phyloP scores from a whole-genome alignment of 2,797 vertebrate genomes.

The Muscicapa comitata region DNA sequence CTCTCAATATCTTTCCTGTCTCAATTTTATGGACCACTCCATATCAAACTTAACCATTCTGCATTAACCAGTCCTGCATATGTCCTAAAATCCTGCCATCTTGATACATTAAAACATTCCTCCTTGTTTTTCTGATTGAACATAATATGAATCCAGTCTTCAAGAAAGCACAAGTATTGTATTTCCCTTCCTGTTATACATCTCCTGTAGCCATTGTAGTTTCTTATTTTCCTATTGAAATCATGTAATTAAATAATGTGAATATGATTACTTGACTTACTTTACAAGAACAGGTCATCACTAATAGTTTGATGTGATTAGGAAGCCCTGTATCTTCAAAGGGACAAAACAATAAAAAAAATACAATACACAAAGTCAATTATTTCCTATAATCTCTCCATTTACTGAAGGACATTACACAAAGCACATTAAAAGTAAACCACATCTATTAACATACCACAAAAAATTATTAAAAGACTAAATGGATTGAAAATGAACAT shows the following conservation, averaged over 20 bases:
- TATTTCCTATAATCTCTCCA: slow-evolving; percentile 50
- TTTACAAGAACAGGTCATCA: slow-evolving; percentile 51
- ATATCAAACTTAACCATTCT: neutral
- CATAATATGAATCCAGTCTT: neutral
- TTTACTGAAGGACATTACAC: slow-evolving; percentile 51
- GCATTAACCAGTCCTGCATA: neutral
- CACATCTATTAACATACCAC: slow-evolving; percentile 24
- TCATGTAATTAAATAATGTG: slow-evolving; percentile 53
- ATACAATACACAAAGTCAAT: slow-evolving; percentile 43
- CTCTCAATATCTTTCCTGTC: neutral
- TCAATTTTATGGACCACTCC: neutral
- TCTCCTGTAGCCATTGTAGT: neutral
- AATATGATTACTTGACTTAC: slow-evolving; percentile 57
- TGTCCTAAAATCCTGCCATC: neutral
- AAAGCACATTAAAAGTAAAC: slow-evolving; percentile 60
- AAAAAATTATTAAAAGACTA: slow-evolving; percentile 50
- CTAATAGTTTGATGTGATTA: slow-evolving; percentile 61
- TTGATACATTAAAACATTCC: neutral
- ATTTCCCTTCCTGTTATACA: neutral
- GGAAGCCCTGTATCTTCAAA: slow-evolving; percentile 50
- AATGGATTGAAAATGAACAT: slow-evolving; percentile 23
- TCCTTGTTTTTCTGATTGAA: neutral
- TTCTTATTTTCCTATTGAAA: neutral
- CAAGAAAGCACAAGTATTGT: neutral
- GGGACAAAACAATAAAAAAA: slow-evolving; percentile 29